Base-by-base conservation (phyloP, 2,113 vertebrate genomes). In the Rhynchopsitta pachyrhyncha region DNA sequence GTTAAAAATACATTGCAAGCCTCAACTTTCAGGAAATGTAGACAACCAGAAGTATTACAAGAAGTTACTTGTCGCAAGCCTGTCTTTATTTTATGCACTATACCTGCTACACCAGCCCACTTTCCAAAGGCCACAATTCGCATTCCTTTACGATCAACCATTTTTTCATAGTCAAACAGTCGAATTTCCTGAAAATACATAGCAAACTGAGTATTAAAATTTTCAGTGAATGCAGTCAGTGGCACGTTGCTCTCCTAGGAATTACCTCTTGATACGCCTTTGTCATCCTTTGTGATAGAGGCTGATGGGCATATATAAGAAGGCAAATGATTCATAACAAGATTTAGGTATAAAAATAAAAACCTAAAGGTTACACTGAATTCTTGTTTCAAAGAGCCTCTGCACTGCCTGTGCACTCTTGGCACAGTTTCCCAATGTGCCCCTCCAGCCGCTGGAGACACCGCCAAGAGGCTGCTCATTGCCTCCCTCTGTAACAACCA, bases 131-230 rank as follows among this genome's bases (percentile, higher is more conserved):
- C 99, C 78, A 99, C 99, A 37, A 99, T 99, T 74, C 99, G 98
- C 84, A 96, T 98, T 88, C 99, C 99, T 95, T 98, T 99, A 49
- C 98, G 96, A 71, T 99, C 99, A 73, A 99, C 99, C 99, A 99
- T 99, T 98, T 99, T 99, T 98, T 99, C 99, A 91, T 99, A 99
- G 98, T 99, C 99, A 94, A 99, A 99, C 67, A 99, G 98, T 86
- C 99, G 98, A 77, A 99, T 98, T 96, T 99, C 99, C 99, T 99
- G 97, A 86, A 95, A 91, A 96, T 27, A 96, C 82, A 97, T 11
- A 95, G 89, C 69, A 97, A 93, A 90, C 59, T 94, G 82, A 91
- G 79, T 31, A 86, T 93, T 92, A 92, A 87, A 90, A 86, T 78
- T 95, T 89, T 64, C 62, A 86, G 67, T 50, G 75, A 76, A 89